These are phyloP conservation scores for Myrmecobius fasciatus DNA, from an alignment of 2,113 vertebrate genomes.

Conservation along the genomic window DNA sequence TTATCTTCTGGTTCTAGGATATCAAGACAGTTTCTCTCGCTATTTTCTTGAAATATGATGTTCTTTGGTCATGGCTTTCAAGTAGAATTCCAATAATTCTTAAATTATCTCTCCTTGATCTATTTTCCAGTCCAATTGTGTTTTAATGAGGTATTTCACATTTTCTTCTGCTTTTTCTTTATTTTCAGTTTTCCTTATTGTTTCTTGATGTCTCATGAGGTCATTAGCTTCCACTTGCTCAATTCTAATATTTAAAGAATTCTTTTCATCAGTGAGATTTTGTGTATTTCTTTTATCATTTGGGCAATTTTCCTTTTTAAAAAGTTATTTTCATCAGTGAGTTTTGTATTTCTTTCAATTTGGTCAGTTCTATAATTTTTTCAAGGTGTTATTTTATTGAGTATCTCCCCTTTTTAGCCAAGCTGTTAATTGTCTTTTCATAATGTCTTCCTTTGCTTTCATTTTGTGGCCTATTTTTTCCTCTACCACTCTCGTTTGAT, in stretches of 20 bases:
- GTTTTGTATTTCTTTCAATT: too few species aligned
- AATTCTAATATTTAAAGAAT: not conserved
- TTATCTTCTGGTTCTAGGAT: too few species aligned
- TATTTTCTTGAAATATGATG: not conserved
- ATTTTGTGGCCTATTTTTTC: not conserved
- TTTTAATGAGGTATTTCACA: not conserved
- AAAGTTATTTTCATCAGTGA: too few species aligned
- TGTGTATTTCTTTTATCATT: not conserved
- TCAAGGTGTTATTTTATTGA: not conserved
- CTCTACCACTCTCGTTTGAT: not conserved
- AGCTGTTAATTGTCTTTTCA: not conserved
- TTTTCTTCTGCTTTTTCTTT: not conserved
- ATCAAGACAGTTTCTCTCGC: not conserved
- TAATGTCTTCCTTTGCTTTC: not conserved
- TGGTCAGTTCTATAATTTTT: too few species aligned
- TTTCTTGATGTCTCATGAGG: not conserved
- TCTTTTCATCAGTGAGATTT: not conserved
- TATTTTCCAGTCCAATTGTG: not conserved
- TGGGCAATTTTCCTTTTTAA: too few species aligned
- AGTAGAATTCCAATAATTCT: not conserved
- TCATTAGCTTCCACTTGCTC: not conserved
- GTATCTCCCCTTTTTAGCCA: not conserved
- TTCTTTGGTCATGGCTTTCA: not conserved
- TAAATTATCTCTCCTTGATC: not conserved
- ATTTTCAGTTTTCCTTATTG: too few species aligned